Base-by-base conservation (phyloP, 2,888 invertebrate genomes). In the Drosophila kanekoi region DNA sequence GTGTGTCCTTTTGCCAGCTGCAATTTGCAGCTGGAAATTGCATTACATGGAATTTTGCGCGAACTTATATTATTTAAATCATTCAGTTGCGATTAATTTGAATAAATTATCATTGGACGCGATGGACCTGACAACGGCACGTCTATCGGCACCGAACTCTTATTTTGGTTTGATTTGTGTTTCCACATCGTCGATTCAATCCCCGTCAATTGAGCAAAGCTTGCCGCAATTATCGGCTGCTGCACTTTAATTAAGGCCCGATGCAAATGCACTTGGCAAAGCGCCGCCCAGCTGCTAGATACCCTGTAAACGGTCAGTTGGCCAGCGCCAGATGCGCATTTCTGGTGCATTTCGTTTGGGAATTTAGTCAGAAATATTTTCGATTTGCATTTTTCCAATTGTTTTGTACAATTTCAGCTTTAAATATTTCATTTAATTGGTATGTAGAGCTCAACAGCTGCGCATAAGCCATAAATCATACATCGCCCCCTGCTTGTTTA, bases 181-280 rank as follows among this genome's bases (percentile, higher is more conserved):
- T 53, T 51, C 2, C 40, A 20, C 44, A 33, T 40, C 43, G 38
- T 16, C 38, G 53, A 64, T 66, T 60, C 59, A 65, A 57, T 63
- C 47, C 37, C 35, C 53, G 61, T 74, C 72, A 85, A 85, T 85
- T 85, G 85, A 87, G 75, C 71, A 85, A 89, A 89, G 89, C 71
- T 56, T 49, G 83, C 85, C 89, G 89, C 82, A 80, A 48, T 81
- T 43, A 78, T 64, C 71, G 83, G 45, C 77, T 66, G 63, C 65
- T 76, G 71, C 77, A 74, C 74, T 77, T 85, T 67, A 89, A 85
- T 85, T 87, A 79, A 73, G 68, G 66, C 48, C 54, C 69, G 68
- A 72, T 83, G 49, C 14, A 8, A n/a, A 14, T 14, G 5, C 2
- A 3, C 14, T 1, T 5, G 3, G 3, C 1, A 1, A 18, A 8